These are phyloP conservation scores for Ephydatia muelleri DNA, from an alignment of 37 sponge, comb jelly and placozoan genomes.

Conservation along the genomic window DNA sequence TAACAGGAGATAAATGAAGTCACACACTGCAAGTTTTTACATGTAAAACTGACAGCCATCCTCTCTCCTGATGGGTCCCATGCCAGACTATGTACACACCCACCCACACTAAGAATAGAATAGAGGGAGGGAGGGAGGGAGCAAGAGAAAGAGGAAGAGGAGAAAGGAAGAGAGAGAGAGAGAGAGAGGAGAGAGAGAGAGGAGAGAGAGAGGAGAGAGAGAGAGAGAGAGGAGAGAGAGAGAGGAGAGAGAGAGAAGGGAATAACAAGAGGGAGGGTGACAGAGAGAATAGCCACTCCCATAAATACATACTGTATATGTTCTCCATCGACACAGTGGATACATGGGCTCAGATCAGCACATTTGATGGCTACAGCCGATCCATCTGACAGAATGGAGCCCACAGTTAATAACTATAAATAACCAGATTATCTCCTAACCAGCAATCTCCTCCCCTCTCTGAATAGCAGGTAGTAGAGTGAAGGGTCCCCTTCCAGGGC, in stretches of 20 bases:
- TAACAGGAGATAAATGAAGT: neutral
- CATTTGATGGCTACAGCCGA: slow-evolving; percentile 58
- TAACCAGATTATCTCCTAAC: neutral
- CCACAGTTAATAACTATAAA: neutral
- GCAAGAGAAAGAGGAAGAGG: too few species aligned
- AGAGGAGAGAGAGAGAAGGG: neutral
- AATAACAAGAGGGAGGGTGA: too few species aligned
- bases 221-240: neutral
- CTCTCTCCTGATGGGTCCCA: slow-evolving; percentile 74
- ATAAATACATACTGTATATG: slow-evolving; percentile 2
- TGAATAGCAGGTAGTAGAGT: slow-evolving; percentile 68
- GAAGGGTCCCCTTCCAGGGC: slow-evolving; percentile 71
- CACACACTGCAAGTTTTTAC: slow-evolving; percentile 21
- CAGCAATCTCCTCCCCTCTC: slow-evolving; percentile 7
- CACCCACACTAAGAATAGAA: slow-evolving; percentile 59
- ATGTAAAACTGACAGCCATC: slow-evolving; percentile 64
- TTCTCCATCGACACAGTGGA: neutral
- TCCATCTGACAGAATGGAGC: neutral
- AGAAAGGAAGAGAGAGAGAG: neutral
- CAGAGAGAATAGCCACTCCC: neutral
- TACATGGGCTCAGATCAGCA: slow-evolving; percentile 58
- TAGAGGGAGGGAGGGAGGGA: too few species aligned
- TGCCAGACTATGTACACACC: slow-evolving; percentile 57
- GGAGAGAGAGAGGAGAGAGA: too few species aligned
- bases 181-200: too few species aligned